These are phyloP conservation scores for Chromoteleia sp. DNA, from an alignment of 2,888 invertebrate genomes.

Conservation along the genomic window DNA sequence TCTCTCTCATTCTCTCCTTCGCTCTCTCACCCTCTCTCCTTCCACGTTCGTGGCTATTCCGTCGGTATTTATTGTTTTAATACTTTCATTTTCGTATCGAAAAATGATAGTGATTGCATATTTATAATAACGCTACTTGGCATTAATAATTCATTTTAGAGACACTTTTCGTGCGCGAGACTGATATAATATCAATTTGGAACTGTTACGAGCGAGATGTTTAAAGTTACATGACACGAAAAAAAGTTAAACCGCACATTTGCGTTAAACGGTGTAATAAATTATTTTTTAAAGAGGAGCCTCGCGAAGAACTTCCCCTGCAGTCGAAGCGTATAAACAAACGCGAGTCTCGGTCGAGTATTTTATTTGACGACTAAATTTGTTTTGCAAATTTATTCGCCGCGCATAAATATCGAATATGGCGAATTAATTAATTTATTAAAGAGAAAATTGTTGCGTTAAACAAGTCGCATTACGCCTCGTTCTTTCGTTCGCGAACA, in stretches of 20 bases:
- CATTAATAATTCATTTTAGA: conserved; percentile 56
- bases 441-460: too few relatives aligned
- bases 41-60: background rate
- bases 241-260: conserved; percentile 45
- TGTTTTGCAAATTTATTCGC: conserved; percentile 1
- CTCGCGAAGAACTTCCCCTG: conserved; percentile 8
- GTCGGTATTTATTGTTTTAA: conserved; percentile 43
- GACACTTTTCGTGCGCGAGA: conserved; percentile 24
- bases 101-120: conserved; percentile 47
- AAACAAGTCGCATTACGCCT: too few relatives aligned
- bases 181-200: conserved; percentile 54
- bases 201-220: conserved; percentile 44
- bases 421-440: background rate
- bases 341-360: conserved; percentile 7
- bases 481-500: too few relatives aligned
- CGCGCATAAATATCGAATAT: conserved; percentile 3
- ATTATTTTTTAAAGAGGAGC: conserved; percentile 57
- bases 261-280: conserved; percentile 58
- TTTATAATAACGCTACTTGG: conserved; percentile 41
- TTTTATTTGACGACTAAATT: conserved; percentile 27
- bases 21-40: too few relatives aligned
- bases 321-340: conserved; percentile 26
- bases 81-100: conserved; percentile 39
- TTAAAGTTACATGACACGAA: conserved; percentile 34
- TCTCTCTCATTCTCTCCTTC: conserved; percentile 7